Percentiles rank a stretch among this genome's conserved stretches.
Conservation (phyloP, 2,888 invertebrate genomes). For the Elgonia sp. region DNA sequence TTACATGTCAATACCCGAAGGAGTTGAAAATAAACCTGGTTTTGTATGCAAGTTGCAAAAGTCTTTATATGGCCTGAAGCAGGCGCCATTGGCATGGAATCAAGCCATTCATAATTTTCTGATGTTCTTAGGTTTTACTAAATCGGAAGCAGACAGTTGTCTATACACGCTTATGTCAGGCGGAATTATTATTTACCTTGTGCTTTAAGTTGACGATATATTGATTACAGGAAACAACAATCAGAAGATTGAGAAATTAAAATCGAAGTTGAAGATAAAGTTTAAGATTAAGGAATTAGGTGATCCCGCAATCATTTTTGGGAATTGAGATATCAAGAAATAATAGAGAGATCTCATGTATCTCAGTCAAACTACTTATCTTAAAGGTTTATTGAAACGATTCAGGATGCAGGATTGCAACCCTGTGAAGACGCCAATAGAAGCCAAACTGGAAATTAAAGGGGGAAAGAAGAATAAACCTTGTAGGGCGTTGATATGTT, state of each 20-base stretch:
- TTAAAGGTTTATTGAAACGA: conserved; percentile 77
- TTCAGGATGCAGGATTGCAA: conserved; percentile 81
- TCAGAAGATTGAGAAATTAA: conserved; percentile 72
- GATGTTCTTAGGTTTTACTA: background rate
- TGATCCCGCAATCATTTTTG: conserved; percentile 75
- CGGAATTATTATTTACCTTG: conserved; percentile 67
- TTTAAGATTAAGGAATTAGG: conserved; percentile 81
- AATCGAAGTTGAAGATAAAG: conserved; percentile 70
- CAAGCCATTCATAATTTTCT: conserved; percentile 68
- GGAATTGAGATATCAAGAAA: conserved; percentile 77
- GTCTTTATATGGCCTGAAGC: conserved; percentile 79
- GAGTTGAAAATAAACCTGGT: background rate
- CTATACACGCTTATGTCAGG: background rate
- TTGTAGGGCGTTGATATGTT: conserved; percentile 74
- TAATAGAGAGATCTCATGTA: conserved; percentile 70
- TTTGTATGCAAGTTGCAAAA: background rate
- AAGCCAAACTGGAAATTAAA: conserved; percentile 49
- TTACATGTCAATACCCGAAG: conserved; percentile 73
- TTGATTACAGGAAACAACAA: conserved; percentile 76
- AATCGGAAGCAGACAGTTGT: background rate
- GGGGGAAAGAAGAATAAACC: conserved; percentile 40
- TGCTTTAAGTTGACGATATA: conserved; percentile 81
- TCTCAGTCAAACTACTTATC: conserved; percentile 77
- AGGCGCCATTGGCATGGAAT: conserved; percentile 81
- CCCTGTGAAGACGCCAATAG: conserved; percentile 76